Evolutionary conservation across 2,113 vertebrate genomes (phyloP).

Genomic region (Cyprinodon variegatus): DNA sequence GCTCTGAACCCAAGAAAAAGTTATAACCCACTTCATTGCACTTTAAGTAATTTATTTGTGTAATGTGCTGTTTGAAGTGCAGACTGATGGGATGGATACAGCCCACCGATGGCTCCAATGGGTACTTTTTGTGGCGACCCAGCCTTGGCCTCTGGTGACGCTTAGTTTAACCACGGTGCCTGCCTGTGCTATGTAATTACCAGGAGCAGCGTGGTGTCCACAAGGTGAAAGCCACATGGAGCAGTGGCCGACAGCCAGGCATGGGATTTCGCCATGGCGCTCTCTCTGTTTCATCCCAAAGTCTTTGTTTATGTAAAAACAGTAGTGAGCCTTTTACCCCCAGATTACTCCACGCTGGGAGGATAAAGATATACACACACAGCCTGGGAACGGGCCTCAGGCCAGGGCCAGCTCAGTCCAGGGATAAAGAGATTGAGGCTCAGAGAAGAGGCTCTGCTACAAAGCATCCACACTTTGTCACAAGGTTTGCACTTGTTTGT

Average conservation of each 20-base stretch:
- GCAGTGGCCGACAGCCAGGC: constrained; percentile 57
- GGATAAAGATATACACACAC: constrained; percentile 73
- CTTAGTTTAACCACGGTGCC: constrained; percentile 54
- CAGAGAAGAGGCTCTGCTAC: constrained; percentile 66
- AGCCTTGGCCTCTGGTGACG: constrained; percentile 23
- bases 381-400: constrained; percentile 63
- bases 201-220: constrained; percentile 64
- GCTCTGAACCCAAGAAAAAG: background rate
- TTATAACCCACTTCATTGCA: background rate
- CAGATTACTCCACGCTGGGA: constrained; percentile 73
- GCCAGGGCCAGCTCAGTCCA: constrained; percentile 64
- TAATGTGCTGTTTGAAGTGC: constrained; percentile 19
- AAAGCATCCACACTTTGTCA: constrained; percentile 53
- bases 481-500: constrained; percentile 48
- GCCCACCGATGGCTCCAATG: background rate
- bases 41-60: background rate
- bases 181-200: constrained; percentile 67
- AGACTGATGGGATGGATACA: constrained; percentile 18
- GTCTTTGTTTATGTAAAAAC: constrained; percentile 81
- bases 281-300: constrained; percentile 71
- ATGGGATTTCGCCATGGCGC: constrained; percentile 62
- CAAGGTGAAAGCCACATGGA: constrained; percentile 53
- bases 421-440: constrained; percentile 69
- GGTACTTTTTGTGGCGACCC: constrained; percentile 15
- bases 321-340: constrained; percentile 72